Base-by-base conservation (phyloP, 2,113 vertebrate species). In the Amphiprion percula region DNA sequence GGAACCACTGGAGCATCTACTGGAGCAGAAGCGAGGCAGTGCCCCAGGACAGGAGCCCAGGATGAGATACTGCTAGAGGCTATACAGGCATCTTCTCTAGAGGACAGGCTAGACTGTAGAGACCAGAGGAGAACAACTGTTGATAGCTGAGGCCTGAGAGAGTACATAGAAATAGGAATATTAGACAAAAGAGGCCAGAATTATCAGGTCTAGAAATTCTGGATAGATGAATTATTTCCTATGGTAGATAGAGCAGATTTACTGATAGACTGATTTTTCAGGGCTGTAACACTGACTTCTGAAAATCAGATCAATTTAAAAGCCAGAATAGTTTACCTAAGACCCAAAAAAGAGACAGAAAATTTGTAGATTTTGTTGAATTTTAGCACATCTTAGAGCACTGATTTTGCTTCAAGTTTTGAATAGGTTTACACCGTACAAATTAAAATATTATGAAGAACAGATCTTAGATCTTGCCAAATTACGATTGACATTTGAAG, bases 21-120 rank as follows among this genome's bases (percentile, higher is more conserved):
- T 23, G 62, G 69, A 72, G 82, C 33, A 59, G 54, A 53, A 24
- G n/a, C 76, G 33, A 84, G 75, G 37, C 54, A 84, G 79, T 47
- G 47, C 62, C 28, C 70, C 52, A 64, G 21, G 39, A 55, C 68
- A 63, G 68, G 68, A 68, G 16, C n/a, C 33, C 39, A 61, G 74
- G 60, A 83, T 28, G 53, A 58, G 63, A 80, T 17, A 26, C 61
- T 60, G 26, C 61, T 54, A 58, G 39, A 47, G 69, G 24, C 12
- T 41, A 46, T 68, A 41, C 9, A 41, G 56, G 59, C 56, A 67
- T 9, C 47, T 47, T 37, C 21, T 12, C 28, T 26, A 30, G 73
- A 67, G 23, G 26, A 44, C 17, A 85, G 68, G 26, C 6, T 60
- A 81, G 61, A n/a, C 28, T 44, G 60, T 55, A 70, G 41, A 73